Conservation (phyloP, 2,888 invertebrate species). For the Oasisia sp. region DNA sequence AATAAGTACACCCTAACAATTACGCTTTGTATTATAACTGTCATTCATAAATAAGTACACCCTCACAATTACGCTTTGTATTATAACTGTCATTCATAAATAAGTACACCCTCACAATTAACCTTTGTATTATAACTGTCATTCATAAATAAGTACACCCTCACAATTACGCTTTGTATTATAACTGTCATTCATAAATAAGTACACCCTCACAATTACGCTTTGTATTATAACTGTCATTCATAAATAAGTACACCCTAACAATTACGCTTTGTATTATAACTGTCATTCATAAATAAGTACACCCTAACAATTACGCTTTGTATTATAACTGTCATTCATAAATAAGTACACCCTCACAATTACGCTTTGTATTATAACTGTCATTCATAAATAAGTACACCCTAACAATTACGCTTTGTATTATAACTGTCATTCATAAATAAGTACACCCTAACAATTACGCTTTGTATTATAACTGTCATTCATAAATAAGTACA, state of each 20-base stretch:
- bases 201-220: neutral
- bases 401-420: neutral
- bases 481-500: neutral
- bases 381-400: neutral
- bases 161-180: neutral
- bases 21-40: neutral
- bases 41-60: neutral
- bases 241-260: neutral
- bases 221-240: neutral
- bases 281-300: neutral
- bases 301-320: neutral
- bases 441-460: neutral
- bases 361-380: neutral
- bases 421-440: neutral
- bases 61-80: neutral
- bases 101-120: neutral
- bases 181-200: neutral
- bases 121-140: neutral
- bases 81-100: neutral
- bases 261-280: neutral
- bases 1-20: neutral
- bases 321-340: neutral
- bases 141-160: neutral
- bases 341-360: neutral
- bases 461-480: neutral